phyloP scores from a whole-genome alignment of 35 echinoderm and acorn worm species.

The Acanthaster planci region DNA sequence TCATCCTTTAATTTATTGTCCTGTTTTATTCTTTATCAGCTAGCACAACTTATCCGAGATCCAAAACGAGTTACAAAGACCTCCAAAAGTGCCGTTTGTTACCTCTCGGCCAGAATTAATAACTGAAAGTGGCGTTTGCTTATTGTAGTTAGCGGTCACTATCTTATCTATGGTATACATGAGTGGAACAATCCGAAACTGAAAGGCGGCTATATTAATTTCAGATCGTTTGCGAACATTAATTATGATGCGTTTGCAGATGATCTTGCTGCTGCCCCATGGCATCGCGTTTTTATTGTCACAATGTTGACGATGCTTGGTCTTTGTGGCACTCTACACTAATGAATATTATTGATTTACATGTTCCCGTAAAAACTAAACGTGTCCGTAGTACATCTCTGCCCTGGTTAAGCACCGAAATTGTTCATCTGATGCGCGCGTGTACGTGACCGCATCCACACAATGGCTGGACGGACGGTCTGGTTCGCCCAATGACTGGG shows the following conservation, averaged over 20 bases:
- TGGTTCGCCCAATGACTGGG: conserved; percentile 22
- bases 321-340: conserved; percentile 26
- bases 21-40: too few species aligned
- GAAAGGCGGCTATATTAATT: not conserved
- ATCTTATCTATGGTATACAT: not conserved
- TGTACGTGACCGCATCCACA: not conserved
- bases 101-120: conserved; percentile 21
- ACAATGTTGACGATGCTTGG: conserved; percentile 18
- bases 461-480: conserved; percentile 13
- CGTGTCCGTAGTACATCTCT: conserved; percentile 7
- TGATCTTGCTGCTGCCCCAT: conserved; percentile 7
- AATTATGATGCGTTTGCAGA: not conserved
- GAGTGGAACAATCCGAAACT: not conserved
- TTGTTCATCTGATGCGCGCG: conserved; percentile 16
- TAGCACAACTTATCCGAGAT: too few species aligned
- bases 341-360: conserved; percentile 15
- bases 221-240: conserved; percentile 20
- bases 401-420: conserved; percentile 14
- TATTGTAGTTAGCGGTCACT: conserved; percentile 30
- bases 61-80: too few species aligned
- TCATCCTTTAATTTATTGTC: too few species aligned
- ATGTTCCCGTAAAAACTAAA: conserved; percentile 24
- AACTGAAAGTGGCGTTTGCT: conserved; percentile 13
- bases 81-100: not conserved
- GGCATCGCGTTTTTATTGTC: conserved; percentile 19